These are phyloP conservation scores for Melanotaenia trifasciata DNA, from an alignment of 2,797 vertebrate genomes.

Conservation along the genomic window DNA sequence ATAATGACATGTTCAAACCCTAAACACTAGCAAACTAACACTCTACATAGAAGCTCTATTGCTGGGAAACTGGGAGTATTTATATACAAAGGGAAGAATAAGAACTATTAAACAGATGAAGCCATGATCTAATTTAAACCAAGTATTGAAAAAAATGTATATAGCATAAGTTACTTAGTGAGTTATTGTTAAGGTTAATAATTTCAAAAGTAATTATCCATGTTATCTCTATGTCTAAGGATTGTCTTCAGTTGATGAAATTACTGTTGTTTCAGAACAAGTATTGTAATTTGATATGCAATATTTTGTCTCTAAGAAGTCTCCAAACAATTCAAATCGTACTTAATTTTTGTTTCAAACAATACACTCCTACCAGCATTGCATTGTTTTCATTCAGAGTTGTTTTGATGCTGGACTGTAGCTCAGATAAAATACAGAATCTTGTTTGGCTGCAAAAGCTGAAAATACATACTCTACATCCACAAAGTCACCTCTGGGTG, in stretches of 20 bases:
- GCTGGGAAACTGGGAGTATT: neutral
- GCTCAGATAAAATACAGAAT: neutral
- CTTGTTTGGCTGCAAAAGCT: slow-evolving; percentile 12
- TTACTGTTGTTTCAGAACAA: no score
- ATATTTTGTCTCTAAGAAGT: neutral
- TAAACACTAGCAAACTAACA: neutral
- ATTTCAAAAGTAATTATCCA: no score
- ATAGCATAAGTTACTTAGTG: neutral
- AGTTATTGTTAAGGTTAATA: neutral
- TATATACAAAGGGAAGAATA: neutral
- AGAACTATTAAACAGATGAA: no score
- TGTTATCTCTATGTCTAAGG: no score
- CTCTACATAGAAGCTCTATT: neutral
- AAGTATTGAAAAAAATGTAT: neutral
- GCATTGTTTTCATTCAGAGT: neutral
- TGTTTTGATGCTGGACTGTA: neutral
- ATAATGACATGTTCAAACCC: neutral
- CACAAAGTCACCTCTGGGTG: slow-evolving; percentile 64
- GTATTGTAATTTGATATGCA: neutral
- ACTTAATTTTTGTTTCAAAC: neutral
- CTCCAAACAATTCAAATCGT: neutral
- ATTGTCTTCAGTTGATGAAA: no score
- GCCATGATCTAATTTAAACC: neutral
- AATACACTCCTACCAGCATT: neutral
- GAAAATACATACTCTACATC: slow-evolving; percentile 40